Evolutionary conservation across 1,140 invertebrate genomes (phyloP).

Genomic region (Meloidogyne floridensis): DNA sequence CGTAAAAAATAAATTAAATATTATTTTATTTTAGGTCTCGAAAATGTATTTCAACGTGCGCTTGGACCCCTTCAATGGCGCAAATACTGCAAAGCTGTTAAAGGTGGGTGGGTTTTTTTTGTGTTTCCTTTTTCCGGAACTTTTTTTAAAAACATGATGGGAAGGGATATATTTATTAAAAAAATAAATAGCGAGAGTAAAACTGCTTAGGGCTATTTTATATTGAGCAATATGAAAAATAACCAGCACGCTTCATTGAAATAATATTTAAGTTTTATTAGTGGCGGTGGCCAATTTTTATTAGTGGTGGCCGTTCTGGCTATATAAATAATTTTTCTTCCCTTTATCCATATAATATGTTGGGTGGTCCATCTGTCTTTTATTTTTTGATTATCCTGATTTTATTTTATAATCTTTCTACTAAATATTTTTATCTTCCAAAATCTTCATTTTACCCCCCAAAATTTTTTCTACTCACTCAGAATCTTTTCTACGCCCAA

Average conservation of each 20-base stretch:
- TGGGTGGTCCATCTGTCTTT: background rate
- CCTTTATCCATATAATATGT: background rate
- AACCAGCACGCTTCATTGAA: background rate
- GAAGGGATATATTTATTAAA: background rate
- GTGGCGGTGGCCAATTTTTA: background rate
- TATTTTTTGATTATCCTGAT: background rate
- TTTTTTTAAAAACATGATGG: background rate
- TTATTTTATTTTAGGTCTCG: conserved; percentile 30
- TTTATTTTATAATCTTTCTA: too few relatives aligned
- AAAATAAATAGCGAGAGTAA: background rate
- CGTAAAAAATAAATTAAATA: too few relatives aligned
- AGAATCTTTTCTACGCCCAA: too few relatives aligned
- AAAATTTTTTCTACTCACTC: too few relatives aligned
- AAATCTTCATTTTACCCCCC: too few relatives aligned
- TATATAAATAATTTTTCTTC: background rate
- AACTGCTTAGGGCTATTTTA: background rate
- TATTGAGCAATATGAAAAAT: background rate
- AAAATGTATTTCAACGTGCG: conserved; percentile 35
- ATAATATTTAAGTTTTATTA: background rate
- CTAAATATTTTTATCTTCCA: too few relatives aligned
- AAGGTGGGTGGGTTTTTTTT: conserved; percentile 27
- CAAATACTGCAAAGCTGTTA: conserved; percentile 35
- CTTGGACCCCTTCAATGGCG: conserved; percentile 28
- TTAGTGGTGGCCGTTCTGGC: background rate
- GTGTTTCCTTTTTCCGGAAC: background rate